phyloP scores from a whole-genome alignment of 1,140 invertebrate species.

The Leptopilina clavipes region DNA sequence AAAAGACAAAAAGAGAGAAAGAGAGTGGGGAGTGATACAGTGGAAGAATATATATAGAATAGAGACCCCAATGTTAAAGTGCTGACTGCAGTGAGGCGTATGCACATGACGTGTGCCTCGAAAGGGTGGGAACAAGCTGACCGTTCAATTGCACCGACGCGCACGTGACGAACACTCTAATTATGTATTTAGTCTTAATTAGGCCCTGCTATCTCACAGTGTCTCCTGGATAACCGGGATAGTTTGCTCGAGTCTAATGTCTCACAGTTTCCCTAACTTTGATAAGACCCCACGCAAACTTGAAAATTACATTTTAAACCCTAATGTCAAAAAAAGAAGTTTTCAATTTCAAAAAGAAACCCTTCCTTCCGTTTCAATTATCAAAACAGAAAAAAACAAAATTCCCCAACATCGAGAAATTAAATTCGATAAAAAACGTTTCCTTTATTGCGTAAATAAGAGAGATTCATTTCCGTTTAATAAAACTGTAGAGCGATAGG shows the following conservation, averaged over 20 bases:
- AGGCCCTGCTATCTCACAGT: constrained; percentile 63
- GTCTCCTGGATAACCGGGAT: constrained; percentile 50
- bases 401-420: too few species aligned
- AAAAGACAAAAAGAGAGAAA: too few species aligned
- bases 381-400: too few species aligned
- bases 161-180: constrained; percentile 72
- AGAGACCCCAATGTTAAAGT: constrained; percentile 50
- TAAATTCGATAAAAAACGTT: too few species aligned
- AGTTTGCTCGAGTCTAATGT: constrained; percentile 48
- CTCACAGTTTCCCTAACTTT: constrained; percentile 36
- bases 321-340: too few species aligned
- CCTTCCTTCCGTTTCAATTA: too few species aligned
- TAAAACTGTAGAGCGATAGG: too few species aligned
- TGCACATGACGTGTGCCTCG: constrained; percentile 60
- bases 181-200: constrained; percentile 73
- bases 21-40: background rate
- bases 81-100: constrained; percentile 54
- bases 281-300: constrained; percentile 12
- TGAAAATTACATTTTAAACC: too few species aligned
- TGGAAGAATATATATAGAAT: background rate
- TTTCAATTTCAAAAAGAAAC: too few species aligned
- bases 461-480: too few species aligned
- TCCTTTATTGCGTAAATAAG: too few species aligned
- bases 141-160: constrained; percentile 68
- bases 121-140: constrained; percentile 58